These are phyloP conservation scores for Thera britannica DNA, from an alignment of 2,888 invertebrate genomes.

Conservation along the genomic window DNA sequence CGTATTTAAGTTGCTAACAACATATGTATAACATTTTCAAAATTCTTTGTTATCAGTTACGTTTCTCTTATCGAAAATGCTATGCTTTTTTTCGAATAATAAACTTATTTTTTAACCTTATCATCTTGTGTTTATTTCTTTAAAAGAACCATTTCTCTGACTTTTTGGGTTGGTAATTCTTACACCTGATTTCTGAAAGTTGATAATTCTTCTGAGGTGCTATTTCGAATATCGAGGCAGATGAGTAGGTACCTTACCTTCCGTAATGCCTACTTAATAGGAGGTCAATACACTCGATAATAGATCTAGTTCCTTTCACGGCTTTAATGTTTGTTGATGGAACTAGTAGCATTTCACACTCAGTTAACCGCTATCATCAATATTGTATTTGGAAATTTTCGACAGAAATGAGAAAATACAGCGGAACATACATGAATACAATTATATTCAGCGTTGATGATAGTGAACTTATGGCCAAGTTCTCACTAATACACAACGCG, in stretches of 20 bases:
- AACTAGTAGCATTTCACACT: slow-evolving; percentile 30
- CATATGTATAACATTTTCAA: background rate
- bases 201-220: slow-evolving; percentile 37
- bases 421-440: background rate
- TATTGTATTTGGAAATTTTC: slow-evolving; percentile 19
- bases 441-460: slow-evolving; percentile 2
- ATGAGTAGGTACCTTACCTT: slow-evolving; percentile 45
- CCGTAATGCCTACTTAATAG: slow-evolving; percentile 70
- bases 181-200: background rate
- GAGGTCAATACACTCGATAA: slow-evolving; percentile 62
- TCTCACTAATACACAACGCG: background rate
- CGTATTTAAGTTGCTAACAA: background rate
- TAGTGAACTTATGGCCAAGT: background rate
- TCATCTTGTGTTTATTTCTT: too few relatives aligned
- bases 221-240: slow-evolving; percentile 45
- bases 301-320: slow-evolving; percentile 42
- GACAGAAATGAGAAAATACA: too few relatives aligned
- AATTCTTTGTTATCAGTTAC: background rate
- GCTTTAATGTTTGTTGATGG: slow-evolving; percentile 32
- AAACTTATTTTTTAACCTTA: too few relatives aligned
- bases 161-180: too few relatives aligned
- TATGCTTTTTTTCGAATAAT: too few relatives aligned
- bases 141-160: too few relatives aligned
- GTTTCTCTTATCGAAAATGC: background rate
- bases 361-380: slow-evolving; percentile 21